These are phyloP conservation scores for Rhinophrynus dorsalis DNA, from an alignment of 2,797 vertebrate species.

Conservation along the genomic window DNA sequence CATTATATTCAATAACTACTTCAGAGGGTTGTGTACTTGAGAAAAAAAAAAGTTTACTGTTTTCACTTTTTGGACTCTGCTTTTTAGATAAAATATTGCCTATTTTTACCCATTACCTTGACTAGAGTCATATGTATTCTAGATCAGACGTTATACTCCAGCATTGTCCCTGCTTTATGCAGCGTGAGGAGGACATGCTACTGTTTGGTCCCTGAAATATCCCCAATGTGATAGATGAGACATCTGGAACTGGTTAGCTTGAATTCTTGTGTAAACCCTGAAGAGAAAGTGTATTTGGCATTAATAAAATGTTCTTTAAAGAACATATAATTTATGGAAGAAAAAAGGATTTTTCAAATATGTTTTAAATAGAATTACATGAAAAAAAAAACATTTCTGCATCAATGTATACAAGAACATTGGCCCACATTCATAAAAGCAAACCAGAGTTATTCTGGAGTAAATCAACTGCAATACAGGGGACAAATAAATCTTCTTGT, in stretches of 20 bases:
- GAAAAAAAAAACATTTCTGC: too few relatives aligned
- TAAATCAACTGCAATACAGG: too few relatives aligned
- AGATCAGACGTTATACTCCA: too few relatives aligned
- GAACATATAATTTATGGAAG: too few relatives aligned
- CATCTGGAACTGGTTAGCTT: slow-evolving; percentile 67
- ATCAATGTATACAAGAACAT: too few relatives aligned
- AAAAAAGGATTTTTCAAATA: too few relatives aligned
- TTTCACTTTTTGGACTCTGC: slow-evolving; percentile 62
- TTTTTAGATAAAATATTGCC: slow-evolving; percentile 36
- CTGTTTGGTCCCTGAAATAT: slow-evolving; percentile 48
- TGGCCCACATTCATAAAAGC: too few relatives aligned
- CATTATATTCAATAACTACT: slow-evolving; percentile 78
- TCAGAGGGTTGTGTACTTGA: slow-evolving; percentile 63
- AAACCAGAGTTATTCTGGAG: too few relatives aligned
- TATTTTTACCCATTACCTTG: background rate
- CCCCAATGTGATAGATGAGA: slow-evolving; percentile 43
- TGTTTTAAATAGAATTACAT: too few relatives aligned
- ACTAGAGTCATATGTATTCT: background rate
- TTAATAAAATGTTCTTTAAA: too few relatives aligned
- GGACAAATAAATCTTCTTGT: too few relatives aligned
- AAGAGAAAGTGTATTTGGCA: slow-evolving; percentile 58
- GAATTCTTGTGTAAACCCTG: slow-evolving; percentile 59
- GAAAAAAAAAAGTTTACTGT: slow-evolving; percentile 53
- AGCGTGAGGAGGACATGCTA: slow-evolving; percentile 46
- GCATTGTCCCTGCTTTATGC: background rate